phyloP scores from a whole-genome alignment of 2,797 vertebrate genomes.

The Chiloscyllium punctatum region DNA sequence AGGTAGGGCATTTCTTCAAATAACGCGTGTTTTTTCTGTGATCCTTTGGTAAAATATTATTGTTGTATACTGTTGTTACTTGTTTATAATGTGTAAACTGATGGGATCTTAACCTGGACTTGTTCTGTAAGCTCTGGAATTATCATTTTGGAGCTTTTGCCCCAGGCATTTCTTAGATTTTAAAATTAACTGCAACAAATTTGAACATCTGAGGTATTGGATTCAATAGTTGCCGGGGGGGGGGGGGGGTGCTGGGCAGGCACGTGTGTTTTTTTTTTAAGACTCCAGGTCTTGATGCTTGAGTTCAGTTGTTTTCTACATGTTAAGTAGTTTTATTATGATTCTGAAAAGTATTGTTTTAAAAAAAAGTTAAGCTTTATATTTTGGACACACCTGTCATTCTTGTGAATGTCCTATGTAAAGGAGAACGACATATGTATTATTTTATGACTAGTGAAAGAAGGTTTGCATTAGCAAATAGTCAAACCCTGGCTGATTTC shows the following conservation, averaged over 20 bases:
- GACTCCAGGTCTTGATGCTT: neutral
- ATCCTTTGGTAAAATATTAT: neutral
- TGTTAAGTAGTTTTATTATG: neutral
- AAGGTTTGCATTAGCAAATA: no score
- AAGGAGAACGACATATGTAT: no score
- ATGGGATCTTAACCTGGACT: neutral
- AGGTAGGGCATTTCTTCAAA: neutral
- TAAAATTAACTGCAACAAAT: neutral
- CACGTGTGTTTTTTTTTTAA: neutral
- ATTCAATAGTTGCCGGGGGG: neutral
- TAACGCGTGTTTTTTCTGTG: neutral
- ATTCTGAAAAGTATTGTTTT: no score
- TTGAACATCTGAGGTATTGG: neutral
- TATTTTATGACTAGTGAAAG: no score
- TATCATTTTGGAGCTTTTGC: neutral
- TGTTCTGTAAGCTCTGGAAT: neutral
- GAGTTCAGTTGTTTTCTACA: neutral
- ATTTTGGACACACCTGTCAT: no score
- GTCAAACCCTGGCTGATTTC: no score
- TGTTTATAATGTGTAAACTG: neutral
- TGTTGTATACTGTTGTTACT: neutral
- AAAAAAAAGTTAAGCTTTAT: no score
- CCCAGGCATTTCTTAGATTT: neutral
- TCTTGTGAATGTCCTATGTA: no score
- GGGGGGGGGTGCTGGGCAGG: no score